Percentiles rank a stretch among this genome's conserved stretches.
These are phyloP conservation scores for Caradrina clavipalpis DNA, from an alignment of 2,888 invertebrate species.

Conservation along the genomic window DNA sequence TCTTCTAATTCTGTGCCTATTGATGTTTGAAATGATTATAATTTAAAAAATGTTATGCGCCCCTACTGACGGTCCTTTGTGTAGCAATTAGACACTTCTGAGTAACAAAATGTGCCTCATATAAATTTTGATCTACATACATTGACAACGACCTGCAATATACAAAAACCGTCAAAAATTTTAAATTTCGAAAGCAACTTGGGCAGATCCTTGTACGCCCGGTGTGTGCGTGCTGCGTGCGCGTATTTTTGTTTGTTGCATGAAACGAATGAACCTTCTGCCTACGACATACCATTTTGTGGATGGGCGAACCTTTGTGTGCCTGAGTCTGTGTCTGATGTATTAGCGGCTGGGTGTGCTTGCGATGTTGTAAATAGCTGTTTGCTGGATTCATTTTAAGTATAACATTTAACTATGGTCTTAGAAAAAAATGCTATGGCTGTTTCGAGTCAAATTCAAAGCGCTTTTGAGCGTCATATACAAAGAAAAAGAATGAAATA, in stretches of 20 bases:
- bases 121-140: too few species aligned
- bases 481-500: too few species aligned
- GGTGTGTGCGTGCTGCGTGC: not conserved
- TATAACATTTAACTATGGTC: not conserved
- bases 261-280: not conserved
- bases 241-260: not conserved
- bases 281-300: not conserved
- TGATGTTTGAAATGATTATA: too few species aligned
- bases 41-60: too few species aligned
- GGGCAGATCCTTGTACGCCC: not conserved
- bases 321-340: constrained; percentile 46
- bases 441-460: too few species aligned
- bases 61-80: too few species aligned
- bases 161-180: not conserved
- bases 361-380: constrained; percentile 16
- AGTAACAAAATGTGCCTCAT: too few species aligned
- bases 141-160: too few species aligned
- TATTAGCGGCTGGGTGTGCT: constrained; percentile 28
- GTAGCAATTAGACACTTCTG: too few species aligned
- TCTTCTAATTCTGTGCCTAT: too few species aligned
- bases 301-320: constrained; percentile 53
- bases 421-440: not conserved
- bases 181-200: not conserved
- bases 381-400: constrained; percentile 17
- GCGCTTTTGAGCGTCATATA: too few species aligned